Percentiles rank a stretch among this genome's conserved stretches.
These are phyloP conservation scores for Corvus cornix DNA, from an alignment of 2,113 vertebrate species.

Conservation along the genomic window DNA sequence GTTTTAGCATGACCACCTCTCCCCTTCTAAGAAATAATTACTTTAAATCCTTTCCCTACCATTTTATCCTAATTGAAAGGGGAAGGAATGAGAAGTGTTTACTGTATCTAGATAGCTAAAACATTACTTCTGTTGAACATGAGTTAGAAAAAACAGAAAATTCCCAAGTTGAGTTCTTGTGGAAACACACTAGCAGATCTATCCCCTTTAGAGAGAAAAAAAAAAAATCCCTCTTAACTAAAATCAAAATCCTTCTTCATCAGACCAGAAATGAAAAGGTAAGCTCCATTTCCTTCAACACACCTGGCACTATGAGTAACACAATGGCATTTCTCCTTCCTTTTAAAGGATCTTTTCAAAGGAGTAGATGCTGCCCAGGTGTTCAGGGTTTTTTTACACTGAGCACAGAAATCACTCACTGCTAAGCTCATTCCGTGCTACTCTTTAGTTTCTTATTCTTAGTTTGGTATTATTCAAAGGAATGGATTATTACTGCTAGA, in stretches of 20 bases:
- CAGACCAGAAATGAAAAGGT: neutral
- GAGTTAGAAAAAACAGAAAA: neutral
- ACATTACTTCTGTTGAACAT: neutral
- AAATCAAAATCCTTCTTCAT: neutral
- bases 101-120: neutral
- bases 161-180: neutral
- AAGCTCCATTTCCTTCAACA: neutral
- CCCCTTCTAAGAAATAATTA: neutral
- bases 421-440: neutral
- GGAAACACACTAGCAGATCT: neutral
- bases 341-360: neutral
- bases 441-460: neutral
- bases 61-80: neutral
- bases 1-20: neutral
- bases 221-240: neutral
- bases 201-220: neutral
- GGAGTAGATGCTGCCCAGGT: neutral
- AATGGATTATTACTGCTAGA: neutral
- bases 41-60: neutral
- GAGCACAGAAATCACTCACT: neutral
- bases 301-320: neutral
- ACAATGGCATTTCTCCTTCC: neutral
- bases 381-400: neutral
- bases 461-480: neutral
- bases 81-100: neutral